Evolutionary conservation across 2,888 invertebrate species (phyloP).

Genomic region (Neoitamus cyanurus): DNA sequence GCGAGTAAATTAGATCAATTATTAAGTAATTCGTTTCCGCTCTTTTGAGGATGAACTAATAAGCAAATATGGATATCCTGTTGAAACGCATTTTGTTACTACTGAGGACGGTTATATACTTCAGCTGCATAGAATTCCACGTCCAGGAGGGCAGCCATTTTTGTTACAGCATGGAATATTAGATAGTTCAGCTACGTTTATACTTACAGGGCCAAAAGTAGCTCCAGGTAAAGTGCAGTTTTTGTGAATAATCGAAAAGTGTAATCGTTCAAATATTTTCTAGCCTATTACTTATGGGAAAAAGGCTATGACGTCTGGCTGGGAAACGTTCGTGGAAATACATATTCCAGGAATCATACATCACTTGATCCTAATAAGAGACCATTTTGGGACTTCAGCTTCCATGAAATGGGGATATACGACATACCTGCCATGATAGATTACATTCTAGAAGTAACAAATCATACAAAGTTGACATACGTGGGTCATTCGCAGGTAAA

Average conservation of each 20-base stretch:
- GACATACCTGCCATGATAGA: slow-evolving; percentile 84
- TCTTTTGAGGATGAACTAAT: slow-evolving; percentile 54
- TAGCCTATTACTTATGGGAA: slow-evolving; percentile 70
- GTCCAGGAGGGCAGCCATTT: slow-evolving; percentile 65
- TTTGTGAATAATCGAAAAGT: background rate
- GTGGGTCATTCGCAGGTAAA: slow-evolving; percentile 73
- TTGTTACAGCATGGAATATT: slow-evolving; percentile 76
- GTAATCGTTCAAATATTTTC: background rate
- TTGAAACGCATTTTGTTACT: slow-evolving; percentile 70
- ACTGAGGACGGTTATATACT: slow-evolving; percentile 82
- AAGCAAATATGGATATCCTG: slow-evolving; percentile 69
- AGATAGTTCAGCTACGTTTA: slow-evolving; percentile 75
- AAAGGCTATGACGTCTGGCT: slow-evolving; percentile 83
- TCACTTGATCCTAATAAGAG: slow-evolving; percentile 61
- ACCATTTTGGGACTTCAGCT: slow-evolving; percentile 65
- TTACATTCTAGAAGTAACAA: slow-evolving; percentile 67
- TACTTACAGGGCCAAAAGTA: slow-evolving; percentile 73
- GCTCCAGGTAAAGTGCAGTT: slow-evolving; percentile 69
- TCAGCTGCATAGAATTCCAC: slow-evolving; percentile 74
- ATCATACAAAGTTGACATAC: slow-evolving; percentile 67
- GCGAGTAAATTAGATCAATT: no score
- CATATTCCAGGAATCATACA: slow-evolving; percentile 69
- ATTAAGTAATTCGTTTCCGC: background rate
- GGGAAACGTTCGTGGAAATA: slow-evolving; percentile 82
- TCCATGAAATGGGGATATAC: slow-evolving; percentile 73